A percentile compares a stretch with the other conserved stretches of the same genome.
phyloP scores from a whole-genome alignment of 2,888 invertebrate genomes.

The Tanypteryx hageni region DNA sequence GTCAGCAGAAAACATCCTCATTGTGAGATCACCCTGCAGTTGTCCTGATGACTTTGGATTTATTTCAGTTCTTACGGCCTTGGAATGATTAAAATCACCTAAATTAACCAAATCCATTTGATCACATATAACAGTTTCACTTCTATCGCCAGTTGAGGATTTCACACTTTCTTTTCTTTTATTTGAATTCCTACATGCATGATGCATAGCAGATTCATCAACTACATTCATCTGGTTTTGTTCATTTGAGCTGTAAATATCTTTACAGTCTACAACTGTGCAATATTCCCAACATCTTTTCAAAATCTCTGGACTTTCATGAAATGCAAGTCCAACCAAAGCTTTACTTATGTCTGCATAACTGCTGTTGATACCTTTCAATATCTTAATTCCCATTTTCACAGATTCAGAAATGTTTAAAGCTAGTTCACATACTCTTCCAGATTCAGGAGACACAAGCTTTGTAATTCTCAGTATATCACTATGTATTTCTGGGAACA shows the following conservation, averaged over 20 bases:
- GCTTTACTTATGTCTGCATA: conserved; percentile 75
- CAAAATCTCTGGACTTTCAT: conserved; percentile 78
- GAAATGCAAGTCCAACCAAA: conserved; percentile 79
- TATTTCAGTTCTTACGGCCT: background rate
- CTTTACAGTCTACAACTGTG: conserved; percentile 71
- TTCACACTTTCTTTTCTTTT: background rate
- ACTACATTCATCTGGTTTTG: background rate
- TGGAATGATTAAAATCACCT: background rate
- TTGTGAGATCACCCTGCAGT: conserved; percentile 69
- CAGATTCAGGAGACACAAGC: conserved; percentile 70
- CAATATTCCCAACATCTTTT: conserved; percentile 75
- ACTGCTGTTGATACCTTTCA: conserved; percentile 72
- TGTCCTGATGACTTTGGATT: conserved; percentile 65
- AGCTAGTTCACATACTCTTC: conserved; percentile 72
- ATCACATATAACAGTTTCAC: background rate
- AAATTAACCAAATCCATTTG: background rate
- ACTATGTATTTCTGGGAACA: conserved; percentile 75
- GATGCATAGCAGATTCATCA: background rate
- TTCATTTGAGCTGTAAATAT: background rate
- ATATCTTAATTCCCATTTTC: conserved; percentile 75
- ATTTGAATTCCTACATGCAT: background rate
- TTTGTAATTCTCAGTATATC: conserved; percentile 75
- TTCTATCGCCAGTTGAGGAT: background rate
- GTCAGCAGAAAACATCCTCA: background rate
- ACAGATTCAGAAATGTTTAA: conserved; percentile 75